Evolutionary conservation across 2,888 invertebrate genomes (phyloP), one percentile per base, ranked within the genome.

Genomic region (Isotomurus palustris): DNA sequence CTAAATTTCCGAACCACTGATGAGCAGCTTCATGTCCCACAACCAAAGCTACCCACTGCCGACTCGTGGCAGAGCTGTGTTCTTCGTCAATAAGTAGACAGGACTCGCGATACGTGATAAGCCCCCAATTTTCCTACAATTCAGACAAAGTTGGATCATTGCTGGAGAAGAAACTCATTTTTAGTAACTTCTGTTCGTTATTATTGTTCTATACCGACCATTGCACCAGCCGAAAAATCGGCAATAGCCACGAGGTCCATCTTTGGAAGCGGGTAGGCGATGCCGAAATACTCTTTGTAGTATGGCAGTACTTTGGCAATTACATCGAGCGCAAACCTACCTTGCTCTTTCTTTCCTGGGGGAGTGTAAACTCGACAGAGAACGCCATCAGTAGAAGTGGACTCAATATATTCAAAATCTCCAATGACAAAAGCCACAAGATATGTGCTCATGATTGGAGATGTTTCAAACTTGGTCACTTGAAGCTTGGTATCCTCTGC

Each of bases 1-100:
- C 95, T 44, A 96, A 81, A 75, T 96, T 95, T 6, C 96, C 97
- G 77, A 97, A 97, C 96, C 97, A 97, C 75, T 95, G 93, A 76
- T 97, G 96, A 3, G 95, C 95, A 49, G 95, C 68, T 67, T 82
- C 82, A 71, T 83, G 82, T 1, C 87, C 87, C 22, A 90, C 87
- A 0, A 92, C 89, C 21, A 93, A 76, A 0, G 94, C 93, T 71
- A 94, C 88, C 78, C 85, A 86, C 73, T 92, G 91, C 70, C 88
- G 85, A 50, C 86, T 82, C 56, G 84, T 84, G 3, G 91, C 83
- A 1, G 94, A 92, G 0, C 94, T 91, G 73, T 93, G 89, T 71
- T 87, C 82, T 1, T 89, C 87, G 78, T 97, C 96, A 3, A 93
- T 89, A 32, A 96, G 78, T 0, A 96, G 80, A 69, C 89, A 89